These are phyloP conservation scores for Alfaro cultratus DNA, from an alignment of 2,797 vertebrate species.

Conservation along the genomic window DNA sequence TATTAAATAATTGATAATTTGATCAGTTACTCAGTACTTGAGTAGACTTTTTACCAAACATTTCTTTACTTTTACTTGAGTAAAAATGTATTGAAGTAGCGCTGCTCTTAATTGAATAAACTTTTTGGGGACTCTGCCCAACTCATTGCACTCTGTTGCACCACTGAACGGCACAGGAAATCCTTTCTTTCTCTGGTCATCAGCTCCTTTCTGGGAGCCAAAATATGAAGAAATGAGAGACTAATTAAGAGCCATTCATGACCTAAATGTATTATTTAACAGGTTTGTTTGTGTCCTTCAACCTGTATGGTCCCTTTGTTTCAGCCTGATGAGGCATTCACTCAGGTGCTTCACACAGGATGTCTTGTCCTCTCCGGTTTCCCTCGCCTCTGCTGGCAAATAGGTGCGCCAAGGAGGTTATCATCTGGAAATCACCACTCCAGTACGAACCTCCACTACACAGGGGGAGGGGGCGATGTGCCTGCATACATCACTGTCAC, in stretches of 20 bases:
- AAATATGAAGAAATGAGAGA: not conserved
- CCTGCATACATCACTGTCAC: constrained; percentile 74
- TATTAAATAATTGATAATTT: too few relatives aligned
- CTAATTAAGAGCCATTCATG: not conserved
- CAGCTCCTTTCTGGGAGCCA: constrained; percentile 15
- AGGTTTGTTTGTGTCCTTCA: not conserved
- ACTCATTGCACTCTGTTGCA: not conserved
- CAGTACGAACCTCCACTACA: constrained; percentile 43
- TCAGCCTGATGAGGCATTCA: constrained; percentile 58
- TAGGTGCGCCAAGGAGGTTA: constrained; percentile 67
- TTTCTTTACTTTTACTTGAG: too few relatives aligned
- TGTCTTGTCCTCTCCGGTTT: constrained; percentile 73
- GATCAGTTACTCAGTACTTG: too few relatives aligned
- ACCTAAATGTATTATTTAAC: not conserved
- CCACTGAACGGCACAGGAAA: not conserved
- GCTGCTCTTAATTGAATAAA: too few relatives aligned
- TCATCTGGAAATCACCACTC: constrained; percentile 77
- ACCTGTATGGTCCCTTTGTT: constrained; percentile 59
- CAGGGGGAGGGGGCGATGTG: constrained; percentile 20
- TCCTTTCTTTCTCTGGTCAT: not conserved
- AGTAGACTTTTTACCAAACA: too few relatives aligned
- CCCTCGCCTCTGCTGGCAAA: constrained; percentile 28
- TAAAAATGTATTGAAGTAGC: too few relatives aligned
- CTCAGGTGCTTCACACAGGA: constrained; percentile 69
- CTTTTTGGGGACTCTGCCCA: not conserved